Percentiles rank a stretch among this genome's conserved stretches.
phyloP scores from a whole-genome alignment of 2,888 invertebrate species.

The Eudemis profundana region DNA sequence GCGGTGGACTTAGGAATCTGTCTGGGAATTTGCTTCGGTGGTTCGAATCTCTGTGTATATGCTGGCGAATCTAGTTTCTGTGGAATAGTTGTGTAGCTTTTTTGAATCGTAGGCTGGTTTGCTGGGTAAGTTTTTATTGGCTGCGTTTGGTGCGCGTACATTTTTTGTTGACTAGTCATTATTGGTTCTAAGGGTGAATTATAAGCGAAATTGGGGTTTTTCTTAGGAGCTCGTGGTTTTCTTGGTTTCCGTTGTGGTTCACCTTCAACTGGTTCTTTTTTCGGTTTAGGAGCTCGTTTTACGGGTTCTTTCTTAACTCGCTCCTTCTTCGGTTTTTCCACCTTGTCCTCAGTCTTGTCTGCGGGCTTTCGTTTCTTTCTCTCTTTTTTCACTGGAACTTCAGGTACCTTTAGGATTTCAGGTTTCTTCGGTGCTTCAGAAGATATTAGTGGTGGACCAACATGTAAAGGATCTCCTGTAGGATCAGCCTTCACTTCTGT shows the following conservation, averaged over 20 bases:
- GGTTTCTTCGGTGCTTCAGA: conserved; percentile 45
- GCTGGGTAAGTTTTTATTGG: conserved; percentile 23
- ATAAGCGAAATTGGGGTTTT: conserved; percentile 60
- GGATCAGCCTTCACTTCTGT: conserved; percentile 39
- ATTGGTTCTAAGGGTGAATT: conserved; percentile 67
- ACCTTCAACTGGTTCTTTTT: conserved; percentile 48
- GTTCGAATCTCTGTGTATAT: conserved; percentile 26
- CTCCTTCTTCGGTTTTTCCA: conserved; percentile 57
- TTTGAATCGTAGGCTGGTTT: conserved; percentile 6
- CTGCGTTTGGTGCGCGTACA: conserved; percentile 47
- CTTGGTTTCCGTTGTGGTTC: conserved; percentile 65
- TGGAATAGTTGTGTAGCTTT: conserved; percentile 28
- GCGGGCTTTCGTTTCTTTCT: conserved; percentile 56
- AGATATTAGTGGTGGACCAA: conserved; percentile 50
- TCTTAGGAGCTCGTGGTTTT: conserved; percentile 70
- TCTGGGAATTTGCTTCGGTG: conserved; percentile 29
- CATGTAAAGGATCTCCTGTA: conserved; percentile 43
- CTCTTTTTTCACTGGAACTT: conserved; percentile 44
- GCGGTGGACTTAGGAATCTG: no score
- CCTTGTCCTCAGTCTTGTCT: conserved; percentile 50
- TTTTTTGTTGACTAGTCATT: conserved; percentile 55
- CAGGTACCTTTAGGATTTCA: conserved; percentile 26
- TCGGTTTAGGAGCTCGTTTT: conserved; percentile 51
- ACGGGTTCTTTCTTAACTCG: conserved; percentile 58
- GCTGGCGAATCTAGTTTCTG: conserved; percentile 23